Base-by-base conservation (phyloP, 2,797 vertebrate species). In the Ambastaia sidthimunki region DNA sequence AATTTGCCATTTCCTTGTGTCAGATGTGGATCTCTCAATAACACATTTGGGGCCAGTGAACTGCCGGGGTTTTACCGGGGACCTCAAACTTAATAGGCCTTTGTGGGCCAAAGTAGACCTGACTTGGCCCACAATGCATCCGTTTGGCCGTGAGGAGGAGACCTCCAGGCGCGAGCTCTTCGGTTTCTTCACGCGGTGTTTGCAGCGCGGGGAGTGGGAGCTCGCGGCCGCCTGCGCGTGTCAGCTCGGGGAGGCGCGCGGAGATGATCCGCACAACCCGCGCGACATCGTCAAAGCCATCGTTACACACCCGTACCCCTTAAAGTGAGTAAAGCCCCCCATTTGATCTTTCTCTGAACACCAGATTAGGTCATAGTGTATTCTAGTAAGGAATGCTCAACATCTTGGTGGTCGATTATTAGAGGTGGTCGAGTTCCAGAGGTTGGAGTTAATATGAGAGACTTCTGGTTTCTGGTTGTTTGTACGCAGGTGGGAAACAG, bases 171-270 rank as follows among this genome's bases (percentile, higher is more conserved):
- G 92, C 86, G 92, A 91, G 77, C 94, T 99, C 41, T 96, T 96
- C 18, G 87, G 60, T 4, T 97, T 96, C 86, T 98, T 98, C 90
- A 94, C 93, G 23, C 92, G 92, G 79, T 96, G 96, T 78, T 85
- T 98, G 34, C 91, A 78, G 82, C 91, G 87, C 2, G 96, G 94
- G 7, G 94, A 96, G 85, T 98, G 97, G 97, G 96, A 96, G 89
- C 90, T 98, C 71, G 96, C 96, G 0, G 93, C 90, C 48, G 96
- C 97, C 25, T 99, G 96, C 28, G 90, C 97, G 25, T 92, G 91
- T 21, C 97, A 97, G 87, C 93, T 99, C 81, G 89, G 92, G 12
- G 88, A 84, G 54, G 89, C 93, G 12, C 75, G 81, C 0, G 92
- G 90, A 15, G 92, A 86, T 25, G 90, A 91, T 34, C 86, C 93